Base-by-base conservation (phyloP, 92 coral and sea anemone species). In the Phymanthus crucifer region DNA sequence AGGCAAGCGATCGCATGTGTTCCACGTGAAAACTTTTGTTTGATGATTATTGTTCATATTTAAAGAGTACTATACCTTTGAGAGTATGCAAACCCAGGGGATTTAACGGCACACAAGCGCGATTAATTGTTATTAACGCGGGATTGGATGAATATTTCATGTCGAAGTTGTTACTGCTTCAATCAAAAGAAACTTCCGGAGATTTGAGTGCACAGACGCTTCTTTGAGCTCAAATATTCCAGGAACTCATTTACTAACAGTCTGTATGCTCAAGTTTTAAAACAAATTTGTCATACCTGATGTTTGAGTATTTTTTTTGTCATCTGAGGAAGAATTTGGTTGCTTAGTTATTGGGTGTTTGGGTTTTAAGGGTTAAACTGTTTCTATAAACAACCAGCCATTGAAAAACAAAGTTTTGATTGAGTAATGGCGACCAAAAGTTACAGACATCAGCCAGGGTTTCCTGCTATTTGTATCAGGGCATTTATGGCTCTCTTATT, bases 11-110 rank as follows among this genome's bases (percentile, higher is more conserved):
- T 57, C 29, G 70, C 80, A 54, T 75, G 80, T 75, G 80, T 32
- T 46, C 37, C 80, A 75, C 80, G 80, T 71, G 69, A 45, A 54
- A 11, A 71, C 57, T 71, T 70, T 40, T 71, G 75, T 71, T 71
- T 71, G 75, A 23, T 18, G 40, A 40, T 12, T 71, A 71, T 71
- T 71, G 75, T 71, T 27, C 16, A 0, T 36, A 27, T 71, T 71
- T 71, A 71, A 71, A 71, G 57, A 71, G 33, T 45, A 36, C 75
- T 71, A 23, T 24, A 40, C 36, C 3, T 9, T 9, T 3, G 40
- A 71, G 75, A 36, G 40, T 45, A 35, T 71, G 75, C 75, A 71
- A 71, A 40, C 57, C 75, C 33, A 40, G 75, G 75, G 52, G 40
- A 40, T 36, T 40, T 14, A 40, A 38, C 52, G 6, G 75, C 40